A percentile compares a stretch with the other conserved stretches of the same genome.
phyloP scores from a whole-genome alignment of 2,797 vertebrate species.

The Discoglossus pictus region DNA sequence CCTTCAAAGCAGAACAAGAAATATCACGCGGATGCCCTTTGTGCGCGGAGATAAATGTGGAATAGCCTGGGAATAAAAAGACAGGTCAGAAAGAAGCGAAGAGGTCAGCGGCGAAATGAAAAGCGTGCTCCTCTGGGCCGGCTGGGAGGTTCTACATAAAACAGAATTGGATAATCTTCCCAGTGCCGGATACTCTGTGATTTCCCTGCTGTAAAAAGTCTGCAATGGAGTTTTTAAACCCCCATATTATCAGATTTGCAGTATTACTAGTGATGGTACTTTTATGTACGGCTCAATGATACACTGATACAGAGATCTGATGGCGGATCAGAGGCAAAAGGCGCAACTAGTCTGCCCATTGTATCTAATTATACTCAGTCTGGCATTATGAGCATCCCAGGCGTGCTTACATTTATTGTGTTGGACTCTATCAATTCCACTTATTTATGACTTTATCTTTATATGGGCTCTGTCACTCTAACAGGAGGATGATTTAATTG shows the following conservation, averaged over 20 bases:
- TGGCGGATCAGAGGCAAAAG: too few species aligned
- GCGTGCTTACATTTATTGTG: too few species aligned
- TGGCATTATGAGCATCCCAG: too few species aligned
- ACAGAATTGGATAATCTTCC: constrained; percentile 46
- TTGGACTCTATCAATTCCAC: too few species aligned
- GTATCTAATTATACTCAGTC: too few species aligned
- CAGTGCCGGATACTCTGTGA: constrained; percentile 57
- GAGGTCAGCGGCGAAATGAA: constrained; percentile 65
- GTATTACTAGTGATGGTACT: constrained; percentile 44
- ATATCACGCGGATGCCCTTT: constrained; percentile 56
- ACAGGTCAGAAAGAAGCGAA: constrained; percentile 61
- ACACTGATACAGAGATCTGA: too few species aligned
- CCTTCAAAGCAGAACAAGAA: constrained; percentile 28
- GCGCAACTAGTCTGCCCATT: too few species aligned
- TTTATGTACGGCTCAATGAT: constrained; percentile 8
- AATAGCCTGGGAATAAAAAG: constrained; percentile 58
- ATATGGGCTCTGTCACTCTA: too few species aligned
- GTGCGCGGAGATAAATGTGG: constrained; percentile 57
- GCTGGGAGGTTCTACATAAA: constrained; percentile 59
- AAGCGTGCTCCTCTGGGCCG: constrained; percentile 62
- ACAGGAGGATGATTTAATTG: too few species aligned
- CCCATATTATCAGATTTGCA: constrained; percentile 50
- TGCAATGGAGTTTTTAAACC: constrained; percentile 58
- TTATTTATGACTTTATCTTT: too few species aligned
- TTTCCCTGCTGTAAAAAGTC: constrained; percentile 65